Conservation (phyloP, 2,113 vertebrate genomes). For the Psittacula cyanocephala region DNA sequence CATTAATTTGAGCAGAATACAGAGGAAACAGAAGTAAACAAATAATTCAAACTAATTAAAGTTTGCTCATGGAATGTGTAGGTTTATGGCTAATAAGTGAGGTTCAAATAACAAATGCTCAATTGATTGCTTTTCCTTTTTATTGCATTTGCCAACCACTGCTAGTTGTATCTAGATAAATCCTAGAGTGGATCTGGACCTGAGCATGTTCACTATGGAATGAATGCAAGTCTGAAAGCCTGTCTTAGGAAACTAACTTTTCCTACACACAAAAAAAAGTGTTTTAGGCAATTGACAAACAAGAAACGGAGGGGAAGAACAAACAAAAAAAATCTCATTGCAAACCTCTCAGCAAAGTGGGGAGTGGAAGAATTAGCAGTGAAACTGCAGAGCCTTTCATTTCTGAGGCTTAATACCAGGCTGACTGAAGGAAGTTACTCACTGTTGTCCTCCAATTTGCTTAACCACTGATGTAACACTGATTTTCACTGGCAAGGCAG, state of each 20-base stretch:
- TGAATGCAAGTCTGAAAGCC: not conserved
- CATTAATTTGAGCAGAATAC: conserved; percentile 45
- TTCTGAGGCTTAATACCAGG: not conserved
- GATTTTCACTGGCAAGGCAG: not conserved
- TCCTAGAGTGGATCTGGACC: conserved; percentile 11
- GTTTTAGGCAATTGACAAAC: not conserved
- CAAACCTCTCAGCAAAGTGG: not conserved
- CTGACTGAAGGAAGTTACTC: not conserved
- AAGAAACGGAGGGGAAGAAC: not conserved
- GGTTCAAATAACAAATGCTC: conserved; percentile 41
- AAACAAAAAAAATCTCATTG: not conserved
- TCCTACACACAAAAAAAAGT: not conserved
- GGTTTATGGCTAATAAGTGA: conserved; percentile 54
- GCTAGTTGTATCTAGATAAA: conserved; percentile 51
- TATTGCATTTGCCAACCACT: conserved; percentile 32
- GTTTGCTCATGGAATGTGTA: conserved; percentile 15
- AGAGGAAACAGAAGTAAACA: conserved; percentile 58
- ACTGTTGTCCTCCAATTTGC: not conserved
- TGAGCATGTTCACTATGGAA: not conserved
- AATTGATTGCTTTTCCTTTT: conserved; percentile 41
- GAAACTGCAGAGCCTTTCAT: not conserved
- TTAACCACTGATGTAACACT: not conserved
- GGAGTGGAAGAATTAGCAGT: not conserved
- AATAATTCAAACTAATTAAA: conserved; percentile 69
- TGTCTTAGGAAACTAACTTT: not conserved